Conservation (phyloP, 2,797 vertebrate genomes). For the Pelochelys cantorii region DNA sequence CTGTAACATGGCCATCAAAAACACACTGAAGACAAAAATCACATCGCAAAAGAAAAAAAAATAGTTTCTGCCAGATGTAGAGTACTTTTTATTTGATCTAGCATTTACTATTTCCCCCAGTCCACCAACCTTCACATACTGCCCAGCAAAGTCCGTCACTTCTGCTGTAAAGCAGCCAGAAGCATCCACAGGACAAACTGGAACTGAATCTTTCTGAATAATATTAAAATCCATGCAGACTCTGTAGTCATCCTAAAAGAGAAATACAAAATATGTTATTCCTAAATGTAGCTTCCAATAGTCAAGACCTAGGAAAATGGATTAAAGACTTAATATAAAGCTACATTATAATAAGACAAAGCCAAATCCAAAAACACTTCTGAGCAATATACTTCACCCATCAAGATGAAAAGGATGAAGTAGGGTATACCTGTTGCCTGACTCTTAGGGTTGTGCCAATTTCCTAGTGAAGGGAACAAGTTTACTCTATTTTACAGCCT, state of each 20-base stretch:
- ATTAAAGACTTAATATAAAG: neutral
- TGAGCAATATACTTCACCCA: accelerated
- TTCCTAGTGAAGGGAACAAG: neutral
- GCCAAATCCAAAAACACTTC: neutral
- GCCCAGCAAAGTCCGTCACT: conserved; percentile 93
- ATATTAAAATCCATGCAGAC: conserved; percentile 94
- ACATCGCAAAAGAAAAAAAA: neutral
- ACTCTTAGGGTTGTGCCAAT: neutral
- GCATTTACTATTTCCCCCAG: neutral
- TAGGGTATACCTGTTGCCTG: neutral
- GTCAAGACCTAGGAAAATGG: neutral
- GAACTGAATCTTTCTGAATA: conserved; percentile 93
- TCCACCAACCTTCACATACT: conserved; percentile 95
- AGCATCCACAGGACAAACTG: conserved; percentile 95
- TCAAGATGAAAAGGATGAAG: neutral
- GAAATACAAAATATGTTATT: neutral
- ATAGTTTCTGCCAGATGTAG: neutral
- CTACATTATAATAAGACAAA: neutral
- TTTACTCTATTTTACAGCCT: neutral
- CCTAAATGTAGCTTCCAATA: neutral
- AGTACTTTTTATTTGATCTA: too few species aligned
- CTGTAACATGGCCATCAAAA: neutral
- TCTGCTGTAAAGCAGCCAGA: conserved; percentile 96
- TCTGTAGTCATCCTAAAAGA: conserved; percentile 91
- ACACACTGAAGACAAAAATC: neutral